Base-by-base conservation (phyloP, 2,113 vertebrate species). In the Takifugu flavidus region DNA sequence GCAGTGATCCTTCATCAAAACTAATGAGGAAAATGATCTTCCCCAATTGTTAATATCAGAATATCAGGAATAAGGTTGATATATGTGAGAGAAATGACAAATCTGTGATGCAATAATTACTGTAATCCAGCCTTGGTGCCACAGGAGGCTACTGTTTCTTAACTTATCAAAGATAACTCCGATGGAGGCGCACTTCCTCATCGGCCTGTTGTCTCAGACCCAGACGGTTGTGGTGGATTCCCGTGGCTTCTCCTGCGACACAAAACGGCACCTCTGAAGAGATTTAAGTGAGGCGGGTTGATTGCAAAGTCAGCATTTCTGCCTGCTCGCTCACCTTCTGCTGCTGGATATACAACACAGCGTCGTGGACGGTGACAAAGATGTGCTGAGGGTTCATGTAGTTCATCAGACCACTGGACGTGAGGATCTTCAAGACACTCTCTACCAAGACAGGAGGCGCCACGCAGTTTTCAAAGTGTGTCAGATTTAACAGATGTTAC, bases 321-420 rank as follows among this genome's bases (percentile, higher is more conserved):
- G 14, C 13, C 6, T 12, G 51, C 0, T 0, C 15, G 25, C 49
- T 11, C 79, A 95, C 93, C 91, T 77, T 89, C 70, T 87, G 91
- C 61, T 92, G 90, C 59, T 94, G 87, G 25, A 94, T 92, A 39
- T 91, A 85, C 28, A 90, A 88, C 10, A 94, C 91, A 0, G 95
- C 94, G 44, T 96, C 95, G 20, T 95, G 94, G 31, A 95, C 89
- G 0, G 93, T 95, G 62, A 96, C 91, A 44, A 95, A 96, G 66
- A 96, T 91, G 71, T 95, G 93, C 45, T 94, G 92, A n/a, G 93
- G 92, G 57, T 88, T 91, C 76, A 96, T 86, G 76, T 88, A 89
- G 57, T 89, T 91, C 90, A 94, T 89, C 11, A 96, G 88, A 25
- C 94, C 94, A 15, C 93, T 93, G 25, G 89, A 88, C 34, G 91